These are phyloP conservation scores for Drosophila arizonae DNA, from an alignment of 1,140 invertebrate genomes.

Conservation along the genomic window DNA sequence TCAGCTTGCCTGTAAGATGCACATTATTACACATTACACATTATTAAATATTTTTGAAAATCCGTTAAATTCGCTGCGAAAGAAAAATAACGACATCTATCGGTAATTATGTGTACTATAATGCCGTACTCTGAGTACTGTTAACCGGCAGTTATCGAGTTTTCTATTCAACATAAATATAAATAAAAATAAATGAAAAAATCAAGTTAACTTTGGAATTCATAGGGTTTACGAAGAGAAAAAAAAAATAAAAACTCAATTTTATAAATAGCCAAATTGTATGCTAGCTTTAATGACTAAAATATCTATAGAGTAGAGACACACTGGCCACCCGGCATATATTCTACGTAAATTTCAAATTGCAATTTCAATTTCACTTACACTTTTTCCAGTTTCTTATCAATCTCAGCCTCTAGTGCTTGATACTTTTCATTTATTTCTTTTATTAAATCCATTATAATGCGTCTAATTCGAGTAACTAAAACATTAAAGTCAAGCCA, in stretches of 20 bases:
- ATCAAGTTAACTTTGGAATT: neutral
- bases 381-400: constrained; percentile 75
- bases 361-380: constrained; percentile 36
- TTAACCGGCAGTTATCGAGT: no score
- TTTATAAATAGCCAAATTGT: neutral
- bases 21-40: no score
- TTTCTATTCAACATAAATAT: neutral
- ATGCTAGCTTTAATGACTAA: neutral
- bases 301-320: neutral
- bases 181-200: neutral
- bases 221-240: neutral
- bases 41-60: neutral
- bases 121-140: no score
- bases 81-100: constrained; percentile 7
- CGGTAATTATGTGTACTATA: neutral
- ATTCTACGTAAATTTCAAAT: neutral
- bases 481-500: constrained; percentile 23
- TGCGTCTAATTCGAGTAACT: neutral
- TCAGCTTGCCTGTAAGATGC: constrained; percentile 56
- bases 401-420: constrained; percentile 73
- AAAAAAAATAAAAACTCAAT: neutral
- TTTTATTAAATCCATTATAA: constrained; percentile 73
- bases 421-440: constrained; percentile 80
- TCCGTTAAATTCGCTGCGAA: neutral
- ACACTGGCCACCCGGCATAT: neutral